Evolutionary conservation across 2,797 vertebrate species (phyloP).

Genomic region (Clarias fuscus): DNA sequence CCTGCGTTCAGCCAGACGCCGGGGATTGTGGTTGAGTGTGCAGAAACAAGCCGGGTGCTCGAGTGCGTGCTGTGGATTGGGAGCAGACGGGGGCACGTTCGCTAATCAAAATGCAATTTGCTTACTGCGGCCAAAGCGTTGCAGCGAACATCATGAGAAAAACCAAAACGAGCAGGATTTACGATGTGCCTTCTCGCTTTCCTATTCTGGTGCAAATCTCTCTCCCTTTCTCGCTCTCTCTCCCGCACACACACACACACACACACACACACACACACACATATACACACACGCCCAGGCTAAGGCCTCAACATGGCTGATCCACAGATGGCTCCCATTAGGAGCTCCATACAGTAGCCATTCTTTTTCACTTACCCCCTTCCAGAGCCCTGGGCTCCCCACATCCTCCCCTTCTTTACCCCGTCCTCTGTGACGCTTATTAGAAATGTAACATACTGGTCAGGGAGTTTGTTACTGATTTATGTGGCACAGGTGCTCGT

Average conservation of each 20-base stretch:
- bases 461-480: slow-evolving; percentile 83
- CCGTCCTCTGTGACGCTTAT: slow-evolving; percentile 82
- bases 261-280: slow-evolving; percentile 10
- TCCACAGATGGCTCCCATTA: slow-evolving; percentile 95
- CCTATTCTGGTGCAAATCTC: slow-evolving; percentile 67
- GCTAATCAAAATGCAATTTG: slow-evolving; percentile 68
- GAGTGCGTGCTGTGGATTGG: slow-evolving; percentile 40
- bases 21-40: slow-evolving; percentile 45
- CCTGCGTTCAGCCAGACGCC: slow-evolving; percentile 27
- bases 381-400: slow-evolving; percentile 45
- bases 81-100: slow-evolving; percentile 46
- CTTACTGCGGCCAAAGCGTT: slow-evolving; percentile 56
- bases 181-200: slow-evolving; percentile 69
- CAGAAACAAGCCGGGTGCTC: slow-evolving; percentile 8
- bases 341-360: slow-evolving; percentile 82
- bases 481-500: slow-evolving; percentile 83
- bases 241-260: slow-evolving; percentile 51
- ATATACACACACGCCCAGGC: slow-evolving; percentile 9
- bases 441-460: slow-evolving; percentile 88
- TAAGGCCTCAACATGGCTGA: slow-evolving; percentile 66
- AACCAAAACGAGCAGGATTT: slow-evolving; percentile 71
- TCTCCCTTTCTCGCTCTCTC: slow-evolving; percentile 57
- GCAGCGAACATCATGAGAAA: slow-evolving; percentile 56
- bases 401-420: slow-evolving; percentile 64
- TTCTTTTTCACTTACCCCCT: slow-evolving; percentile 89